These are phyloP conservation scores for Glaucidium brasilianum DNA, from an alignment of 2,113 vertebrate species.

Conservation along the genomic window DNA sequence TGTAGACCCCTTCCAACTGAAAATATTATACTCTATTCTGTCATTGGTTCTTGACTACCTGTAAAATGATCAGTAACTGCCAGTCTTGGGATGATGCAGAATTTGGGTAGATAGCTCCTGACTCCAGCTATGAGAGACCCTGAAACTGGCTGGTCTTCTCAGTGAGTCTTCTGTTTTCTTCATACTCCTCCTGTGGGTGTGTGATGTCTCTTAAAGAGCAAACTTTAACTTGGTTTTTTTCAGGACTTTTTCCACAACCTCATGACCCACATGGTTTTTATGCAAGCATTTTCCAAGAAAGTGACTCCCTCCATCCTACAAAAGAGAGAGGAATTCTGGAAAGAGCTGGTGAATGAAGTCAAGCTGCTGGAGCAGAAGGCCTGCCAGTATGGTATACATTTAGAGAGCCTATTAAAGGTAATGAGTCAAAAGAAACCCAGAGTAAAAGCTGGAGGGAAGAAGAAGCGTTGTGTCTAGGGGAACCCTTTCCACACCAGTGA, in stretches of 20 bases:
- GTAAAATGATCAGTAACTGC: background rate
- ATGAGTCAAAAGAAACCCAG: background rate
- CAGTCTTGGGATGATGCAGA: background rate
- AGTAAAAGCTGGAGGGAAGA: background rate
- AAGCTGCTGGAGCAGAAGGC: constrained; percentile 68
- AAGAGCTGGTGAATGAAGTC: constrained; percentile 69
- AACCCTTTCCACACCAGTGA: background rate
- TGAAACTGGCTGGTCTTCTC: background rate
- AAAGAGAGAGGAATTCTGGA: constrained; percentile 65
- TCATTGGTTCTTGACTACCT: background rate
- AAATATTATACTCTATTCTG: background rate
- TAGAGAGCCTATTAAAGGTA: constrained; percentile 83
- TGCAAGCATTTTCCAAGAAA: constrained; percentile 70
- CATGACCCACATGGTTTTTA: constrained; percentile 53
- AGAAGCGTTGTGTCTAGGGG: background rate
- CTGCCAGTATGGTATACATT: constrained; percentile 61
- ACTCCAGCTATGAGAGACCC: background rate
- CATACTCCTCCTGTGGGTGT: background rate
- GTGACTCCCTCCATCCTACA: constrained; percentile 59
- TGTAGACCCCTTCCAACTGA: background rate
- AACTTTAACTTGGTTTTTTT: background rate
- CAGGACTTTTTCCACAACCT: constrained; percentile 85
- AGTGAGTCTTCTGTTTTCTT: background rate
- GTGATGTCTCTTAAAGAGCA: background rate
- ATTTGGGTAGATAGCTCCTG: background rate